These are phyloP conservation scores for Cryptotermes secundus DNA, from an alignment of 1,140 invertebrate species.

Conservation along the genomic window DNA sequence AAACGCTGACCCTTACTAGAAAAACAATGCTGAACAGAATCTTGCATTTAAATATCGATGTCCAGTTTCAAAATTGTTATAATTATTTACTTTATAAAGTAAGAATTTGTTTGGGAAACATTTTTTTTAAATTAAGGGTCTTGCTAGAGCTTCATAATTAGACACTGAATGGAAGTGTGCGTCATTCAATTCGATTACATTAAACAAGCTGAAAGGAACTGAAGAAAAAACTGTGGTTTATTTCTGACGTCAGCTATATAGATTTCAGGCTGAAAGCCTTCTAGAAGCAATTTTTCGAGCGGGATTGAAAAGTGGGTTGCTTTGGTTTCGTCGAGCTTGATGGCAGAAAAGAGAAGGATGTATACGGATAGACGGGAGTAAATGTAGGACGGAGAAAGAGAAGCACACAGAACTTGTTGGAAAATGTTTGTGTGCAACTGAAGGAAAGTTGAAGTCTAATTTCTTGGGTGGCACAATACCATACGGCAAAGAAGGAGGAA, in stretches of 20 bases:
- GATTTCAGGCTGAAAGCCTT: constrained; percentile 8
- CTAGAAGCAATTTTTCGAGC: constrained; percentile 3
- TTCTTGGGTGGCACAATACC: constrained; percentile 23
- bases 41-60: too few relatives aligned
- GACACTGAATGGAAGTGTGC: neutral
- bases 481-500: neutral
- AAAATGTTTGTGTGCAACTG: constrained; percentile 26
- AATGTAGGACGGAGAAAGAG: neutral
- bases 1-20: too few relatives aligned
- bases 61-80: neutral
- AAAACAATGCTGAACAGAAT: too few relatives aligned
- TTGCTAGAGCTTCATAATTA: neutral
- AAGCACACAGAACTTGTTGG: neutral
- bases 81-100: neutral
- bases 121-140: neutral
- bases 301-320: constrained; percentile 12
- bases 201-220: neutral
- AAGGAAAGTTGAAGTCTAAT: constrained; percentile 26
- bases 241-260: neutral
- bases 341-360: neutral
- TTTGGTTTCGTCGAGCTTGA: constrained; percentile 9
- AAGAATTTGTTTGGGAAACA: neutral
- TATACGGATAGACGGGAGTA: neutral
- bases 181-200: neutral
- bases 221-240: neutral